Percentiles rank a stretch among this genome's conserved stretches.
Evolutionary conservation across 2,113 vertebrate genomes (phyloP).

Genomic region (Aspidoscelis tigris): DNA sequence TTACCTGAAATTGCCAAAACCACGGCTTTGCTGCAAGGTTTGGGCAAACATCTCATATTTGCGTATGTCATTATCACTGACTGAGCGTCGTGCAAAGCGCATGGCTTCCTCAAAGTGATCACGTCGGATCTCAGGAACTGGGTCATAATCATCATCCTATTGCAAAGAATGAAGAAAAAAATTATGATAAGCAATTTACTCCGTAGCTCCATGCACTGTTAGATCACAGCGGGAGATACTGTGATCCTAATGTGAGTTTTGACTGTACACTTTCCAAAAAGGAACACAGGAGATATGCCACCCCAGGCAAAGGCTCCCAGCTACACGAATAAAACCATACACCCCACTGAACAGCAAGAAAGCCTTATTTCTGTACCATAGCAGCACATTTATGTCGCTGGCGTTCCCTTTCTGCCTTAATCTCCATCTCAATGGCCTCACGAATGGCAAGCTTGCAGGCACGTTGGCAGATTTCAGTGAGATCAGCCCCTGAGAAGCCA

Average conservation of each 20-base stretch:
- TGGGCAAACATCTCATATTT: conserved; percentile 99
- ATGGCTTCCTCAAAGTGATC: conserved; percentile 99
- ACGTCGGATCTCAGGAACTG: conserved; percentile 95
- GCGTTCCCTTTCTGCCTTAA: conserved; percentile 84
- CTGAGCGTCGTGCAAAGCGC: conserved; percentile 97
- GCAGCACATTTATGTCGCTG: conserved; percentile 96
- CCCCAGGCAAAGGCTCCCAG: neutral
- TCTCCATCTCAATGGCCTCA: conserved; percentile 97
- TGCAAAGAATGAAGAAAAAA: conserved; percentile 42
- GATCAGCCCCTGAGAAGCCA: conserved; percentile 95
- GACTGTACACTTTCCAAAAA: neutral
- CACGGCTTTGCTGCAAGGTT: conserved; percentile 98
- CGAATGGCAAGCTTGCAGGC: conserved; percentile 97
- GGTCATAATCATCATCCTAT: conserved; percentile 97
- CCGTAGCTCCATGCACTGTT: neutral
- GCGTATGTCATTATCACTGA: conserved; percentile 98
- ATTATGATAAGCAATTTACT: fast-evolving
- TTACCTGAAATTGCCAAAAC: conserved; percentile 99
- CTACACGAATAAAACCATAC: no score
- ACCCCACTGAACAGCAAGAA: neutral
- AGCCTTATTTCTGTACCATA: conserved; percentile 82
- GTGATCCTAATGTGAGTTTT: neutral
- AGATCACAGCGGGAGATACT: neutral
- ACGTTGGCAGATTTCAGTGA: conserved; percentile 97
- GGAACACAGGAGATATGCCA: neutral